These are phyloP conservation scores for Podarcis muralis DNA, from an alignment of 2,113 vertebrate genomes.

Conservation along the genomic window DNA sequence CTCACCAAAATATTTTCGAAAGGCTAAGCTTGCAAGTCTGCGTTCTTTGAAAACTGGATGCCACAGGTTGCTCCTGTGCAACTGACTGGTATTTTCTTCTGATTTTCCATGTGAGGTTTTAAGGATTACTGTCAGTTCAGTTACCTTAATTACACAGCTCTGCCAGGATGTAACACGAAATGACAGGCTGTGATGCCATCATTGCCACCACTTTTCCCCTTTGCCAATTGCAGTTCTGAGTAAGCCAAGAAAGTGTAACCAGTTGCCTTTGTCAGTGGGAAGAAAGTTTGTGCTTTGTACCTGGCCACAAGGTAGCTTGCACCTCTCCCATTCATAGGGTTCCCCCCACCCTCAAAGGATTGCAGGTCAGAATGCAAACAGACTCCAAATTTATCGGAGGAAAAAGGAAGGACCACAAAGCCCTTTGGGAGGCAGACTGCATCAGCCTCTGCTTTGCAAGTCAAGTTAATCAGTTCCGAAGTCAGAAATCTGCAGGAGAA, in stretches of 20 bases:
- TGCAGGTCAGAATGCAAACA: not conserved
- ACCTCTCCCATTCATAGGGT: too few relatives aligned
- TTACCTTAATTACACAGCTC: not conserved
- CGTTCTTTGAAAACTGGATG: not conserved
- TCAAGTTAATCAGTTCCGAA: not conserved
- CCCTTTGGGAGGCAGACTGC: not conserved
- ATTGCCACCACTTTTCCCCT: not conserved
- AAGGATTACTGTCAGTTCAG: slow-evolving; percentile 7
- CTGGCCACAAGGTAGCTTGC: not conserved
- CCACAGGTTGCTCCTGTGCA: not conserved
- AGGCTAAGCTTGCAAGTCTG: not conserved
- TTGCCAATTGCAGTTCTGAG: not conserved
- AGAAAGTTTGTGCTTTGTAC: not conserved
- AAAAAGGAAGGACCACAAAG: not conserved
- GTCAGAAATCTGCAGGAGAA: not conserved
- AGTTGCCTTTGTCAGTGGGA: fast-evolving
- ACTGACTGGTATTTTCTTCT: not conserved
- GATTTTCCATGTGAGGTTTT: not conserved
- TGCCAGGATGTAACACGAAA: not conserved
- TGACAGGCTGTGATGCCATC: not conserved
- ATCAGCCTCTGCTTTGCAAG: not conserved
- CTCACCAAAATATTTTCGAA: not conserved
- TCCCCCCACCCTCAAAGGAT: not conserved
- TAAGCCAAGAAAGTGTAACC: not conserved
- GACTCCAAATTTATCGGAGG: not conserved